These are phyloP conservation scores for Hippopotamus amphibius DNA, from an alignment of 2,113 vertebrate genomes.

Conservation along the genomic window DNA sequence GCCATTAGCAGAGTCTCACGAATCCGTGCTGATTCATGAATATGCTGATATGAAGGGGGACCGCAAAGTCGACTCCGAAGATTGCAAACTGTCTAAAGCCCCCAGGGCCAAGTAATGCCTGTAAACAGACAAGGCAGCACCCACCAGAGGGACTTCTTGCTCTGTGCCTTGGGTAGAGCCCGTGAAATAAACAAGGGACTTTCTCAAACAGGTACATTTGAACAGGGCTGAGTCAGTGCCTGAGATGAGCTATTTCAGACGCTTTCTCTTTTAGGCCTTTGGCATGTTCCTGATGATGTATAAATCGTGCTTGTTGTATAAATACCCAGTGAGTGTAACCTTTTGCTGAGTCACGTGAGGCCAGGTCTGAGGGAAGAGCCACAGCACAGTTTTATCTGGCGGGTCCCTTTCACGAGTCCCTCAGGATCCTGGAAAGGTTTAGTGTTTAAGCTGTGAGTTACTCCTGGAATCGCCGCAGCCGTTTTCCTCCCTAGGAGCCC, in stretches of 20 bases:
- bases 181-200: background rate
- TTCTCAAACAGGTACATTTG: slow-evolving; percentile 45
- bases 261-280: slow-evolving; percentile 53
- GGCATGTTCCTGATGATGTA: background rate
- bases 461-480: too few species aligned
- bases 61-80: background rate
- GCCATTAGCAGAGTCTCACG: background rate
- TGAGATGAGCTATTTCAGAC: slow-evolving; percentile 45
- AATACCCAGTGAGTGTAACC: background rate
- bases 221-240: background rate
- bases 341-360: background rate
- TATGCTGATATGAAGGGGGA: background rate
- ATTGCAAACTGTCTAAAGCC: background rate
- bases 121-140: background rate
- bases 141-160: background rate
- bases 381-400: background rate
- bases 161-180: background rate
- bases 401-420: background rate
- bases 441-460: background rate
- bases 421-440: background rate
- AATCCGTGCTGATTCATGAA: background rate
- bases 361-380: background rate
- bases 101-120: background rate
- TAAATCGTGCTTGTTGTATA: slow-evolving; percentile 33
- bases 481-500: background rate